Evolutionary conservation across 2,113 vertebrate species (phyloP).

Genomic region (Crocuta crocuta): DNA sequence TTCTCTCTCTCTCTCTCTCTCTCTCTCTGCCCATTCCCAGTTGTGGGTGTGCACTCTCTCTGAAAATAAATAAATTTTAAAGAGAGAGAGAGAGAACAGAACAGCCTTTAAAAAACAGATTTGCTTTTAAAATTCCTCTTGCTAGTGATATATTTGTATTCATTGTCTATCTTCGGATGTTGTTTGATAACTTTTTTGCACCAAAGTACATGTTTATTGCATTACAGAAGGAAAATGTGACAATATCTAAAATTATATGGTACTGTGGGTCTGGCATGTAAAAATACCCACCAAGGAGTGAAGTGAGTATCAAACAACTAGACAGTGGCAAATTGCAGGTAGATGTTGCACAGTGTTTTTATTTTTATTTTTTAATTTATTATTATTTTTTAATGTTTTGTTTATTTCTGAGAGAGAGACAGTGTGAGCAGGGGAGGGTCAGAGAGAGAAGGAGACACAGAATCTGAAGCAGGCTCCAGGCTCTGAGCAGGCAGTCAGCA

Average conservation of each 20-base stretch:
- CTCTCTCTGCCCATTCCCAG: no score
- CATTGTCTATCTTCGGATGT: background rate
- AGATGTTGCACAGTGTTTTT: background rate
- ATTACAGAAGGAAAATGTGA: background rate
- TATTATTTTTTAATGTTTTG: no score
- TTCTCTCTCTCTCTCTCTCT: no score
- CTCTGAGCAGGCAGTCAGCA: no score
- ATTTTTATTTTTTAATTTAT: background rate
- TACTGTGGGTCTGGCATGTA: background rate
- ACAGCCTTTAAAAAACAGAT: no score
- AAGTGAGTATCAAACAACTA: background rate
- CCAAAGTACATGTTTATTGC: background rate
- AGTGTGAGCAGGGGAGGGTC: no score
- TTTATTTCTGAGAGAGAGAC: no score
- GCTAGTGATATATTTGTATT: background rate
- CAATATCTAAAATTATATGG: background rate
- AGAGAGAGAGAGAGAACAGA: no score
- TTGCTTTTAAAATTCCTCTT: background rate
- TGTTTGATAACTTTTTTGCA: background rate
- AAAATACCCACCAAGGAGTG: background rate
- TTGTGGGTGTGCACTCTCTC: no score
- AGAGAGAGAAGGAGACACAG: no score
- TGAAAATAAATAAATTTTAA: no score
- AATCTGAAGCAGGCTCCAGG: no score
- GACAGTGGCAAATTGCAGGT: background rate